Conservation (phyloP, 2,888 invertebrate species). For the Philopedon plagiatum region DNA sequence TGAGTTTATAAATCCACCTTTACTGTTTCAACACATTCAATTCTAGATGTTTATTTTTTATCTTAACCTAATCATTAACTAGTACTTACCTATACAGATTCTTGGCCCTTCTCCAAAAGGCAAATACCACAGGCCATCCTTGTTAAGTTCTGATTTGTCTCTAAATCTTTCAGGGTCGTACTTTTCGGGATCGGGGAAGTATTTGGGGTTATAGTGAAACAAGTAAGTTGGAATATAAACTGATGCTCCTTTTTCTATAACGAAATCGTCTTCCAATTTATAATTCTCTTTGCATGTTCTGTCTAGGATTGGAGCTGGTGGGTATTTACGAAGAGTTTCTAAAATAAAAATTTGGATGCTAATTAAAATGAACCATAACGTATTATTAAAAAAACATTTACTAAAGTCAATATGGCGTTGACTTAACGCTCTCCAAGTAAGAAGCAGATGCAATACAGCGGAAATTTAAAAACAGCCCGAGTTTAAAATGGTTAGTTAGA, state of each 20-base stretch:
- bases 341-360: slow-evolving; percentile 46
- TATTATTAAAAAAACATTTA: too few species aligned
- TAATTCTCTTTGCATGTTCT: slow-evolving; percentile 60
- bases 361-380: too few species aligned
- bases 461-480: too few species aligned
- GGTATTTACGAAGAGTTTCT: slow-evolving; percentile 68
- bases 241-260: slow-evolving; percentile 63
- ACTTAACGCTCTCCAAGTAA: too few species aligned
- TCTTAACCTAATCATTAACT: not conserved
- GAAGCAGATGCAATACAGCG: too few species aligned
- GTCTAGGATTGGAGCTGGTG: slow-evolving; percentile 63
- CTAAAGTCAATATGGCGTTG: too few species aligned
- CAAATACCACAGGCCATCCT: slow-evolving; percentile 56
- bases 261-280: slow-evolving; percentile 56
- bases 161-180: slow-evolving; percentile 59
- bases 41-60: too few species aligned
- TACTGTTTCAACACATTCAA: too few species aligned
- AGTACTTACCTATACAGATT: slow-evolving; percentile 59
- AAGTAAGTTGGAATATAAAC: slow-evolving; percentile 61
- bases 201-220: slow-evolving; percentile 59
- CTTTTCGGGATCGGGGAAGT: slow-evolving; percentile 59
- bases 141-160: slow-evolving; percentile 52
- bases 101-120: slow-evolving; percentile 61
- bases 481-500: too few species aligned
- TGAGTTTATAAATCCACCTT: too few species aligned